These are phyloP conservation scores for Hippolais icterina DNA, from an alignment of 2,113 vertebrate species.

Conservation along the genomic window DNA sequence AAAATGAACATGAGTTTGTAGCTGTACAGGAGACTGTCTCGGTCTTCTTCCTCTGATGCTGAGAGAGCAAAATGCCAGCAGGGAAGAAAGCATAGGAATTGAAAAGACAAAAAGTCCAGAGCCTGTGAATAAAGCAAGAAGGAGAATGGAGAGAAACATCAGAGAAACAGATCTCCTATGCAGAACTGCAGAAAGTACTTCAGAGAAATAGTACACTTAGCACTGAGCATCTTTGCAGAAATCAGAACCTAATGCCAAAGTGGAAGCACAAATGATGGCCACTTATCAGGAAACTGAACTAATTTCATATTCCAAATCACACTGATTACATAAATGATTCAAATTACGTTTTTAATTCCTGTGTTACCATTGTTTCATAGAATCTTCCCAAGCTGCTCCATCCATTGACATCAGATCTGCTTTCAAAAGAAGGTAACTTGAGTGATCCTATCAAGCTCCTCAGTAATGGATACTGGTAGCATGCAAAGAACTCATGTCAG, in stretches of 20 bases:
- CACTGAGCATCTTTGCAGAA: background rate
- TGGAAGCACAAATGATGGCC: background rate
- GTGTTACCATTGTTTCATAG: constrained; percentile 74
- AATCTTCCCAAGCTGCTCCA: constrained; percentile 80
- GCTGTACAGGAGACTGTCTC: background rate
- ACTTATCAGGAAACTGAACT: background rate
- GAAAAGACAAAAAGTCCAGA: background rate
- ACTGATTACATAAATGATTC: background rate
- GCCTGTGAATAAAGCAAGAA: background rate
- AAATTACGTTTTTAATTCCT: background rate
- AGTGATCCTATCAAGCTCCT: background rate
- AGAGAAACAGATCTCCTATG: background rate
- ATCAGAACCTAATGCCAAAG: background rate
- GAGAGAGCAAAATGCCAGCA: background rate
- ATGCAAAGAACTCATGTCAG: background rate
- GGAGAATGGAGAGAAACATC: background rate
- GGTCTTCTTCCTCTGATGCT: background rate
- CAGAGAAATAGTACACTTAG: background rate
- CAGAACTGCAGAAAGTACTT: background rate
- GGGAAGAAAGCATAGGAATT: background rate
- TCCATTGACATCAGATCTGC: constrained; percentile 96
- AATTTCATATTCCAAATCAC: background rate
- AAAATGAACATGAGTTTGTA: background rate
- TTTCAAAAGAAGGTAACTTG: constrained; percentile 97
- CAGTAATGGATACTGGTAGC: background rate